A percentile compares a stretch with the other conserved stretches of the same genome.
These are phyloP conservation scores for Schlechtendalia chinensis DNA, from an alignment of 1,140 invertebrate genomes.

Conservation along the genomic window DNA sequence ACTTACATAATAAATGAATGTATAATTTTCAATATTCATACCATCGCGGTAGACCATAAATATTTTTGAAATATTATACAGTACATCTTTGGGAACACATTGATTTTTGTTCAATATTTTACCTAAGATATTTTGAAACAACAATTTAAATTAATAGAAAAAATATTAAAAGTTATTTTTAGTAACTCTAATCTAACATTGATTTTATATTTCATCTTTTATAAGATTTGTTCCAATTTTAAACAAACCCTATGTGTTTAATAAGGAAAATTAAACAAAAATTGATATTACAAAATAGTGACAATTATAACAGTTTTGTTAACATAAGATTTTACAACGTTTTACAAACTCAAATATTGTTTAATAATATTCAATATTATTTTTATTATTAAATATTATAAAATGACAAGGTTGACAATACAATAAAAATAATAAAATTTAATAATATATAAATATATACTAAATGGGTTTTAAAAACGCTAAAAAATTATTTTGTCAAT, in stretches of 20 bases:
- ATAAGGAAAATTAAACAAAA: no score
- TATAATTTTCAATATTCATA: constrained; percentile 14
- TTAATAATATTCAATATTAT: no score
- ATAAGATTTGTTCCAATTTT: no score
- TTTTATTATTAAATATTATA: no score
- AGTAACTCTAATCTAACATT: no score
- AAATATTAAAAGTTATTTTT: no score
- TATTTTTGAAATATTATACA: not conserved
- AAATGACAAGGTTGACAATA: no score
- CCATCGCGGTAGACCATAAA: not conserved
- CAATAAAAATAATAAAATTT: not conserved
- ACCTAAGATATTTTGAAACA: not conserved
- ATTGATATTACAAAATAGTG: not conserved
- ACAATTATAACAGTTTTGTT: not conserved
- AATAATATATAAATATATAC: not conserved
- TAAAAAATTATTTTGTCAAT: not conserved
- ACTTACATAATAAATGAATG: constrained; percentile 27
- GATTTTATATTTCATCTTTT: no score
- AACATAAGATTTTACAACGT: no score
- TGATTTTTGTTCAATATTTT: not conserved
- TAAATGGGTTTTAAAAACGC: no score
- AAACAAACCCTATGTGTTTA: no score
- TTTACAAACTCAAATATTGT: no score
- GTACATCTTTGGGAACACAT: not conserved
- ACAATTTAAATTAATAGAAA: not conserved